These are phyloP conservation scores for Netelia fuscicornis DNA, from an alignment of 2,888 invertebrate species.

Conservation along the genomic window DNA sequence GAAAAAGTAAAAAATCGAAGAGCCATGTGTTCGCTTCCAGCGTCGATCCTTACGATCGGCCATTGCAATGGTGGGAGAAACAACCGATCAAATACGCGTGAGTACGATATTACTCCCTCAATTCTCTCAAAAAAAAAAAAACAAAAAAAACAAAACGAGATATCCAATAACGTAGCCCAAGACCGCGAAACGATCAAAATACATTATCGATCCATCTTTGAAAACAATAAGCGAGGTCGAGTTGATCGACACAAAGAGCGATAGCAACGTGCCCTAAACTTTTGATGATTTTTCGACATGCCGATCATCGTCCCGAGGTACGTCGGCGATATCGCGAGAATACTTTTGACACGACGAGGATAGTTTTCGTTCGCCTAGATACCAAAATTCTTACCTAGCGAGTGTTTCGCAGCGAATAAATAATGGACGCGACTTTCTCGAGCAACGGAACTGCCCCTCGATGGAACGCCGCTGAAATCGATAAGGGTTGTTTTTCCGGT, in stretches of 20 bases:
- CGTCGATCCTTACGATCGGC: constrained; percentile 69
- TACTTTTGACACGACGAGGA: constrained; percentile 53
- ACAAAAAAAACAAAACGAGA: neutral
- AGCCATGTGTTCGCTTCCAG: constrained; percentile 61
- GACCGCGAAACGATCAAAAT: neutral
- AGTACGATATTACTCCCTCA: constrained; percentile 56
- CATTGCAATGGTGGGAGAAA: constrained; percentile 72
- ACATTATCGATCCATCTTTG: constrained; percentile 42
- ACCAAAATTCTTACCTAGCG: neutral
- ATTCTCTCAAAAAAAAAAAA: neutral
- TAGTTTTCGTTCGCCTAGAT: constrained; percentile 42
- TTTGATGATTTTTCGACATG: constrained; percentile 66
- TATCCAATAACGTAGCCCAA: neutral
- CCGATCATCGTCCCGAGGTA: constrained; percentile 64
- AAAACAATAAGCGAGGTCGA: constrained; percentile 43
- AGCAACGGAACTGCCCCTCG: constrained; percentile 30
- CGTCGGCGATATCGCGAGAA: constrained; percentile 67
- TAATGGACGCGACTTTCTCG: constrained; percentile 22
- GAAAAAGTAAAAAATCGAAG: constrained; percentile 40
- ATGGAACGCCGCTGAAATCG: constrained; percentile 34
- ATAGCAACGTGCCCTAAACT: constrained; percentile 37
- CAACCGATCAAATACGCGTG: constrained; percentile 74
- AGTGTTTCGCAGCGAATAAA: neutral
- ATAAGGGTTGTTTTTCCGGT: constrained; percentile 55
- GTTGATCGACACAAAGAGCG: constrained; percentile 22